A percentile compares a stretch with the other conserved stretches of the same genome.
These are phyloP conservation scores for Thamnophis elegans DNA, from an alignment of 2,797 vertebrate genomes.

Conservation along the genomic window DNA sequence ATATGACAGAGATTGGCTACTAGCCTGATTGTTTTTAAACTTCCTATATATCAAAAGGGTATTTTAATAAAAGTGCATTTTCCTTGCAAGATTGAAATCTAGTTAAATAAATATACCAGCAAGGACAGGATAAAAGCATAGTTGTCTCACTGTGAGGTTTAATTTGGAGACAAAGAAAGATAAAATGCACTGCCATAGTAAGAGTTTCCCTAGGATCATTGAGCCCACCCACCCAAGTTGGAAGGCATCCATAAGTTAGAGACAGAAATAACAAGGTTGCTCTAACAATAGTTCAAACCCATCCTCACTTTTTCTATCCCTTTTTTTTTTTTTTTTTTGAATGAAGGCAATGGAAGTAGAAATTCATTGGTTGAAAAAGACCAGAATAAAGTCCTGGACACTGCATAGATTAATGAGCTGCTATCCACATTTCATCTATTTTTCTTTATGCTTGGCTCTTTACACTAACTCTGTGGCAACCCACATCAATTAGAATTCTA, in stretches of 20 bases:
- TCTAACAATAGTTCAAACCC: conserved; percentile 7
- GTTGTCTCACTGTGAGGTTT: conserved; percentile 22
- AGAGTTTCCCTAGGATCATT: conserved; percentile 29
- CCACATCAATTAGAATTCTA: not conserved
- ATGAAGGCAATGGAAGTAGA: conserved; percentile 9
- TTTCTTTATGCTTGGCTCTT: not conserved
- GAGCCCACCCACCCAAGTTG: not conserved
- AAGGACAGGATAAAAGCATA: conserved; percentile 5
- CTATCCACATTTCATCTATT: not conserved
- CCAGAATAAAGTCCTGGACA: not conserved
- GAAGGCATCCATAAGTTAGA: not conserved
- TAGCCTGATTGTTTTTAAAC: not conserved
- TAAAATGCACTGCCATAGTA: not conserved
- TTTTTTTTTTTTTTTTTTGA: conserved; percentile 44
- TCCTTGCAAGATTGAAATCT: conserved; percentile 18
- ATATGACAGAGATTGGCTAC: not conserved
- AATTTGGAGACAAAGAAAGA: conserved; percentile 28
- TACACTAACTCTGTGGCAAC: not conserved
- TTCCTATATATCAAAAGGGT: conserved; percentile 4
- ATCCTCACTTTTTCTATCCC: not conserved
- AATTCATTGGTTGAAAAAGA: conserved; percentile 16
- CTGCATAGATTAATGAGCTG: conserved; percentile 22
- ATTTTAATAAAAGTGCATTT: not conserved
- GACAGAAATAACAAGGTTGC: conserved; percentile 7
- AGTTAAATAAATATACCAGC: not conserved